phyloP scores from a whole-genome alignment of 2,888 invertebrate species.

The Pandemis heparana region DNA sequence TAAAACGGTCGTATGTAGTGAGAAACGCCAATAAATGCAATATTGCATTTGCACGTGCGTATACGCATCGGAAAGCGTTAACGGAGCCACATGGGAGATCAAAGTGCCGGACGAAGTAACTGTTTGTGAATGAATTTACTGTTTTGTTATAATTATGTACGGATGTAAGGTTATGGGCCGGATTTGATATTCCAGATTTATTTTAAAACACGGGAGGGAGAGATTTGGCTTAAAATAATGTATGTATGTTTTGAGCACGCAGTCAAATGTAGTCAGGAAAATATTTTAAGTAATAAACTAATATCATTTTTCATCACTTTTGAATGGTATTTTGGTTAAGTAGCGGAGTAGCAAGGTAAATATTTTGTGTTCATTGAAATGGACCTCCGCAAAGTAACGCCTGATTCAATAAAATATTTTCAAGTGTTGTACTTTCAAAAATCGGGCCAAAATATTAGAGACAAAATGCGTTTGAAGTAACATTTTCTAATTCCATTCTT shows the following conservation, averaged over 20 bases:
- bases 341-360: too few species aligned
- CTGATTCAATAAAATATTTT: too few species aligned
- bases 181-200: constrained; percentile 33
- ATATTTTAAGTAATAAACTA: too few species aligned
- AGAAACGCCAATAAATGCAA: constrained; percentile 42
- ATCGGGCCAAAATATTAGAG: too few species aligned
- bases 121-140: constrained; percentile 43
- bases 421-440: too few species aligned
- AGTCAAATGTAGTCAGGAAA: too few species aligned
- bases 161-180: constrained; percentile 37
- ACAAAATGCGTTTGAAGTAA: too few species aligned
- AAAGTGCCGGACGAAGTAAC: constrained; percentile 39
- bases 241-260: neutral
- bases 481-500: too few species aligned
- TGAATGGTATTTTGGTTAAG: too few species aligned
- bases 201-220: constrained; percentile 6
- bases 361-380: too few species aligned
- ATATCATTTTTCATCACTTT: too few species aligned
- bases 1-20: constrained; percentile 7
- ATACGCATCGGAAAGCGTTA: constrained; percentile 42
- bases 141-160: constrained; percentile 41
- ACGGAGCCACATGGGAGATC: constrained; percentile 41
- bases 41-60: constrained; percentile 42
- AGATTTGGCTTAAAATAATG: neutral
- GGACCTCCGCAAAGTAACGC: too few species aligned